Evolutionary conservation across 2,797 vertebrate genomes (phyloP).

Genomic region (Rhinophrynus dorsalis): DNA sequence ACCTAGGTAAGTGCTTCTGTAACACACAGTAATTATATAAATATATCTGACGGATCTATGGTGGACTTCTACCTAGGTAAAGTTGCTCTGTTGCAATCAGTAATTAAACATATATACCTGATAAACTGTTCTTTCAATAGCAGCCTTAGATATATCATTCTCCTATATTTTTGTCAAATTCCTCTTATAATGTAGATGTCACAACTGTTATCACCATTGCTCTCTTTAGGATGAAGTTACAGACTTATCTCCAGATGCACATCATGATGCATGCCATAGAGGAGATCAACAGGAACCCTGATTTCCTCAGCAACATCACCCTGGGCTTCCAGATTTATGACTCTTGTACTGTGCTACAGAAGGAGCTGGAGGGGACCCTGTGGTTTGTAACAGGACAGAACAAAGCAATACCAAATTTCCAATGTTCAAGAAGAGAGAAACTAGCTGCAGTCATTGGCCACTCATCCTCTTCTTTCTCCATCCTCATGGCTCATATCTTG

Average conservation of each 20-base stretch:
- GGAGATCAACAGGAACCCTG: conserved; percentile 74
- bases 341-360: conserved; percentile 54
- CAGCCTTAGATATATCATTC: no score
- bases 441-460: conserved; percentile 7
- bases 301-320: conserved; percentile 69
- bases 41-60: no score
- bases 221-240: conserved; percentile 24
- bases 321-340: conserved; percentile 81
- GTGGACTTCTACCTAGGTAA: no score
- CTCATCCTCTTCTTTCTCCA: conserved; percentile 5
- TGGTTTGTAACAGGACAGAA: neutral
- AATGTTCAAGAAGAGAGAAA: neutral
- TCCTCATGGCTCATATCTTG: conserved; percentile 7
- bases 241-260: conserved; percentile 72
- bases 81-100: no score
- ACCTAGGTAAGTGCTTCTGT: no score
- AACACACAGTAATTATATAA: no score
- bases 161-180: no score
- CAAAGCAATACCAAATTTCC: conserved; percentile 4
- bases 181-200: no score
- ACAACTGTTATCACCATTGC: no score
- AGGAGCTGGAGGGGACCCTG: conserved; percentile 11
- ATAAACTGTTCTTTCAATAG: no score
- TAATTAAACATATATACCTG: no score
- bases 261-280: conserved; percentile 77